Percentiles rank a stretch among this genome's conserved stretches.
Evolutionary conservation across 2,888 invertebrate species (phyloP).

Genomic region (Ormyrus labotus): DNA sequence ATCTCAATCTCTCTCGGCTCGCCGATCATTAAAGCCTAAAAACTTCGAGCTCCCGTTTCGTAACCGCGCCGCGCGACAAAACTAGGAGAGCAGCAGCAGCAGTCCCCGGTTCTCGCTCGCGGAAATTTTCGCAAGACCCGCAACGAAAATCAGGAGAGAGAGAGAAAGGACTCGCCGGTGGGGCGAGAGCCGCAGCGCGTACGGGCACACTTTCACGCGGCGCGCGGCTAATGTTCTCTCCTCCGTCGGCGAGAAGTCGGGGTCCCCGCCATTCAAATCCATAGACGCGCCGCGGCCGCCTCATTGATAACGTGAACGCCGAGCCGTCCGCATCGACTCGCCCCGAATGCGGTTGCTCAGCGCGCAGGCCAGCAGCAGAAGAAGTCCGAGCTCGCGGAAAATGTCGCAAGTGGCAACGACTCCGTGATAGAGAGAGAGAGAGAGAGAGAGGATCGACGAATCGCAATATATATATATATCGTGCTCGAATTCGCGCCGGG

Average conservation of each 20-base stretch:
- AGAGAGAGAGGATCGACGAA: background rate
- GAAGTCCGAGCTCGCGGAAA: background rate
- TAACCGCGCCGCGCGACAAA: background rate
- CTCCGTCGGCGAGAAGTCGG: background rate
- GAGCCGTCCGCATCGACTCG: background rate
- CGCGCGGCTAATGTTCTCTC: slow-evolving; percentile 35
- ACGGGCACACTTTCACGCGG: slow-evolving; percentile 41
- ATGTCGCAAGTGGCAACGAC: background rate
- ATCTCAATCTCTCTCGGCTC: background rate
- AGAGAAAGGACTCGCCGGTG: slow-evolving; percentile 26
- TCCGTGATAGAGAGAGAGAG: slow-evolving; percentile 3
- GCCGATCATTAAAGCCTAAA: slow-evolving; percentile 6
- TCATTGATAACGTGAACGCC: slow-evolving; percentile 40
- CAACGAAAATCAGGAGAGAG: slow-evolving; percentile 22
- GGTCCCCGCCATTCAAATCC: slow-evolving; percentile 17
- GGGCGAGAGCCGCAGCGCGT: slow-evolving; percentile 12
- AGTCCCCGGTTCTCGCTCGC: slow-evolving; percentile 13
- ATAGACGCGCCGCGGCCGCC: slow-evolving; percentile 17
- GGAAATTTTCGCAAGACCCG: slow-evolving; percentile 38
- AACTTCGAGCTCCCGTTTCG: slow-evolving; percentile 16
- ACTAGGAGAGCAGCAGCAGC: background rate
- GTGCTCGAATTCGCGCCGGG: too few relatives aligned
- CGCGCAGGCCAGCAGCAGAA: too few relatives aligned
- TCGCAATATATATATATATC: too few relatives aligned
- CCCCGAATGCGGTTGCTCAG: background rate